phyloP scores from a whole-genome alignment of 2,113 vertebrate genomes.

The Oncorhynchus mykiss region DNA sequence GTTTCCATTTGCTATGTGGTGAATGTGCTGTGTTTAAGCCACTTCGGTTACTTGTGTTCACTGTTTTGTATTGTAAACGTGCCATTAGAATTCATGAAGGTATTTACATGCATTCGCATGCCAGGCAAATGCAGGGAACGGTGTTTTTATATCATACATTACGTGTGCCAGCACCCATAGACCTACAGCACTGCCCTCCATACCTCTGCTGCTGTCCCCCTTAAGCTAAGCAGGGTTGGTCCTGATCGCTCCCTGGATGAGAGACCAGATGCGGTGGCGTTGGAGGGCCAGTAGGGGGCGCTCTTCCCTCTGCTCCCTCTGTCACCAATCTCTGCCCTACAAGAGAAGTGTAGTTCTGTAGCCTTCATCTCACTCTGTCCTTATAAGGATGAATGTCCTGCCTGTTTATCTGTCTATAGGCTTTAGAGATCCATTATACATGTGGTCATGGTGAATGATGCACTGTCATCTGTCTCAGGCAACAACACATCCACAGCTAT shows the following conservation, averaged over 20 bases:
- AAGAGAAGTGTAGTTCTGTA: neutral
- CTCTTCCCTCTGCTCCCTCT: neutral
- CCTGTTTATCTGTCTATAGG: constrained; percentile 24
- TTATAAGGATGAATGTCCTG: too few species aligned
- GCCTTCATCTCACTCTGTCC: too few species aligned
- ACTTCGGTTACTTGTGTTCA: constrained; percentile 48
- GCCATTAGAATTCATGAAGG: constrained; percentile 75
- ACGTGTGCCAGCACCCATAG: constrained; percentile 42
- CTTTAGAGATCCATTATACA: constrained; percentile 46
- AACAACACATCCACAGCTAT: constrained; percentile 59
- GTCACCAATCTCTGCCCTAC: neutral
- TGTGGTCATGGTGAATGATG: constrained; percentile 37
- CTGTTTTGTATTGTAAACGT: constrained; percentile 64
- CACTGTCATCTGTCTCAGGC: constrained; percentile 54
- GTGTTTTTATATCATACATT: constrained; percentile 46
- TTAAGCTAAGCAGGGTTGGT: neutral
- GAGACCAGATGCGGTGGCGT: neutral
- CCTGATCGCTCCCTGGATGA: neutral
- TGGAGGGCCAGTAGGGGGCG: neutral
- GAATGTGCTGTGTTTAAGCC: constrained; percentile 36
- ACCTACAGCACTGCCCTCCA: neutral
- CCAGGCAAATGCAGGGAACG: neutral
- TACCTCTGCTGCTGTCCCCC: neutral
- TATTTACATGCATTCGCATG: constrained; percentile 70
- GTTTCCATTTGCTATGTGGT: constrained; percentile 64